phyloP scores from a whole-genome alignment of 2,797 vertebrate species.

The Acomys russatus region DNA sequence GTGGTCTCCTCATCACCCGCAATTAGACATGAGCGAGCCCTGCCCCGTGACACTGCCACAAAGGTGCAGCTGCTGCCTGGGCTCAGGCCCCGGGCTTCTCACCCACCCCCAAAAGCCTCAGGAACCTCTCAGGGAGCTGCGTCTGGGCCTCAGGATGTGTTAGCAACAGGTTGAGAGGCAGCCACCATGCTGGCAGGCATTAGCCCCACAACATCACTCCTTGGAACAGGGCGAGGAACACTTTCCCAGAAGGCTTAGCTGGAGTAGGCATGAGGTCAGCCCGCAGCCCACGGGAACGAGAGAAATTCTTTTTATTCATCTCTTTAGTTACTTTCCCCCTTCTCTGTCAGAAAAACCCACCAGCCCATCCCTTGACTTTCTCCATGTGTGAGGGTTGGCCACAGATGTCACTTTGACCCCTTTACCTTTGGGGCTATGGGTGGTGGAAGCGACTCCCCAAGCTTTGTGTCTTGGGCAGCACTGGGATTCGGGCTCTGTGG shows the following conservation, averaged over 20 bases:
- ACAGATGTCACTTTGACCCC: not conserved
- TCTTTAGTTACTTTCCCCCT: not conserved
- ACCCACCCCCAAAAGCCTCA: not conserved
- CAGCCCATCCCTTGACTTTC: rapidly evolving
- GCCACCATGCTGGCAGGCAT: not conserved
- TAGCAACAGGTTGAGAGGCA: not conserved
- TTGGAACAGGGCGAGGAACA: not conserved
- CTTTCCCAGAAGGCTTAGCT: not conserved
- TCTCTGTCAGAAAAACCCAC: not conserved
- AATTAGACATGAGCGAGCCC: conserved; percentile 14
- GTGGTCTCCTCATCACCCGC: conserved; percentile 70
- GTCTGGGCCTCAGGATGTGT: rapidly evolving
- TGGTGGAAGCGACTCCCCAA: too few relatives aligned
- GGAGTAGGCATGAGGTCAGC: not conserved
- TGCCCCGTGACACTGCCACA: not conserved
- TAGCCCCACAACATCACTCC: not conserved
- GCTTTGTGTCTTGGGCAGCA: not conserved
- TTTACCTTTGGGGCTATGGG: not conserved
- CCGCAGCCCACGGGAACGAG: rapidly evolving
- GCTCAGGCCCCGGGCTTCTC: not conserved
- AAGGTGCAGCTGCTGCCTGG: conserved; percentile 25
- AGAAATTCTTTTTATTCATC: not conserved
- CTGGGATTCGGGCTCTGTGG: not conserved
- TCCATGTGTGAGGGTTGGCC: not conserved
- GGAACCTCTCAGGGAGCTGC: not conserved